phyloP scores from a whole-genome alignment of 2,797 vertebrate genomes.

The Eupleurogrammus muticus region DNA sequence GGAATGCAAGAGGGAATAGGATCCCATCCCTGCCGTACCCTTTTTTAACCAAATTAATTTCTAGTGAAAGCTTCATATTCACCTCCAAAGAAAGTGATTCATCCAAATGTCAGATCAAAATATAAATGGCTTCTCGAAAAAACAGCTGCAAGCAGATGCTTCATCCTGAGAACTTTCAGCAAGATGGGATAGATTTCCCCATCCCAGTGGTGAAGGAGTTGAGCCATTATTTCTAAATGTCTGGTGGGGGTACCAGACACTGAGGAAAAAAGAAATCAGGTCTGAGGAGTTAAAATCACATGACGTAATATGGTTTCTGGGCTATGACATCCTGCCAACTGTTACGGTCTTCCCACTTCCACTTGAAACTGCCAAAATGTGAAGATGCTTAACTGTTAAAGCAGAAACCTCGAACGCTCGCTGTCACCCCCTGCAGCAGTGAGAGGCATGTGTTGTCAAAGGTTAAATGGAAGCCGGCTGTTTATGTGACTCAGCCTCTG shows the following conservation, averaged over 20 bases:
- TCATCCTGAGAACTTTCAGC: slow-evolving; percentile 33
- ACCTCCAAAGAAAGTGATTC: slow-evolving; percentile 9
- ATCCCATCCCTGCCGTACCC: not conserved
- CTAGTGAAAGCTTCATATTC: slow-evolving; percentile 1
- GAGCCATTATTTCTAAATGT: slow-evolving; percentile 63
- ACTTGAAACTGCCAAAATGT: slow-evolving; percentile 60
- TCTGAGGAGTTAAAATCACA: slow-evolving; percentile 64
- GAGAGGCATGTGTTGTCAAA: slow-evolving; percentile 13
- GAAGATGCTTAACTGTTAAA: slow-evolving; percentile 38
- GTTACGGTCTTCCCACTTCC: slow-evolving; percentile 68
- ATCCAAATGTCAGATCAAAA: slow-evolving; percentile 9
- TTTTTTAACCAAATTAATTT: slow-evolving; percentile 1
- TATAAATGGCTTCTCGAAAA: slow-evolving; percentile 5
- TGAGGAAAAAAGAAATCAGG: slow-evolving; percentile 59
- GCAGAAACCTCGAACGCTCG: slow-evolving; percentile 14
- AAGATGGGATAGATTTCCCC: slow-evolving; percentile 42
- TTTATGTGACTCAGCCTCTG: slow-evolving; percentile 24
- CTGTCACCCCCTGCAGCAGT: slow-evolving; percentile 53
- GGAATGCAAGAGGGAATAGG: slow-evolving; percentile 1
- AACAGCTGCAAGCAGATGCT: slow-evolving; percentile 30
- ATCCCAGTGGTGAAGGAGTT: slow-evolving; percentile 53
- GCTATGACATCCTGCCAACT: slow-evolving; percentile 66
- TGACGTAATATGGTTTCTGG: slow-evolving; percentile 73
- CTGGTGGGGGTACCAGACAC: slow-evolving; percentile 62
- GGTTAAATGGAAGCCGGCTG: slow-evolving; percentile 21